Base-by-base conservation (phyloP, 2,888 invertebrate genomes). In the Agonopterix subpropinquella region DNA sequence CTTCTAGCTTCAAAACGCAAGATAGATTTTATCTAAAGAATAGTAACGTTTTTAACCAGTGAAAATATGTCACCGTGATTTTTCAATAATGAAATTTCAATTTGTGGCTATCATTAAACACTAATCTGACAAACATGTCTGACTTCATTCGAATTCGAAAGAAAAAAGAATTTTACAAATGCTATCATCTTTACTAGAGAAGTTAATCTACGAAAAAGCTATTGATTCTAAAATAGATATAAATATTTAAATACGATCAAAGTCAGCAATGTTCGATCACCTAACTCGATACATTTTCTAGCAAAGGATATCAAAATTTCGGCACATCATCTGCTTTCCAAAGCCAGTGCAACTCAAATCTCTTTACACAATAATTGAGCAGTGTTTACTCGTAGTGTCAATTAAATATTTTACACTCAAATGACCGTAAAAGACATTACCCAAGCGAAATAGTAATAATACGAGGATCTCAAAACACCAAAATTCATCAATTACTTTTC, bases 291-390 rank as follows among this genome's bases (percentile, higher is more conserved):
- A 51, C 47, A 47, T 49, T 53, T 42, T 45, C 50, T 55, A 55
- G 55, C 55, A 51, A 54, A 52, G 50, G 44, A 49, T 54, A 49
- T 52, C 45, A 54, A 55, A 55, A 53, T 48, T 55, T 55, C 53
- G 53, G 55, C 55, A 55, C 55, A 51, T 51, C 28, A 48, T 45
- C 51, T 48, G 48, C 43, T 48, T 50, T 49, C 41, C 43, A 47
- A 52, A 50, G 49, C 46, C 41, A 45, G 39, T 43, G 43, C 28
- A 43, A 39, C 39, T 39, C n/a, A 39, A 39, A 9, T 43, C 28
- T n/a, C 37, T 18, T 42, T 42, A 42, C 8, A 13, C 8, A 42
- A 42, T 8, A 11, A 42, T 43, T 47, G 47, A 47, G 47, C 47
- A 43, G 43, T 5, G n/a, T 39, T n/a, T 39, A 39, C 39, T 39